Conservation (phyloP, 2,797 vertebrate genomes). For the Lophotriccus pileatus region DNA sequence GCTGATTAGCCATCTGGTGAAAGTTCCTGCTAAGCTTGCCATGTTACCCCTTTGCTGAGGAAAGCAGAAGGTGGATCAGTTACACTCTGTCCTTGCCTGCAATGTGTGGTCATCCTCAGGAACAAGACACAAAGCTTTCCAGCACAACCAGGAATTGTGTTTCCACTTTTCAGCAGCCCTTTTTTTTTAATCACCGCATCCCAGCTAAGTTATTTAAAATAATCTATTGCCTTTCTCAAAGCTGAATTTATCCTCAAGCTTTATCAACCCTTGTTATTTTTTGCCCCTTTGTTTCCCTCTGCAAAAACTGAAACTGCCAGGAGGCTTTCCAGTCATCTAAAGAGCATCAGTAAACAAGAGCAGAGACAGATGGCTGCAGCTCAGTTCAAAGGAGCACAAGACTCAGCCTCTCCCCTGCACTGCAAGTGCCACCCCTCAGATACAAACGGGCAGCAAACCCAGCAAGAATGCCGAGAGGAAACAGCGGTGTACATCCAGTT, state of each 20-base stretch:
- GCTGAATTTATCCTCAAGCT: not conserved
- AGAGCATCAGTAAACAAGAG: slow-evolving; percentile 58
- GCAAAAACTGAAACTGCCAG: slow-evolving; percentile 24
- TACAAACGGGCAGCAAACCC: not conserved
- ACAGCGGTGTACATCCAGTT: not conserved
- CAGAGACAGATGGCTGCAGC: slow-evolving; percentile 64
- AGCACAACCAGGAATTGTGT: not conserved
- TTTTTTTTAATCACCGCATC: not conserved
- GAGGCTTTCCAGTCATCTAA: slow-evolving; percentile 40
- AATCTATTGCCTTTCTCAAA: not conserved
- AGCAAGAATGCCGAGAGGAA: not conserved
- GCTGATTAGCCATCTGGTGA: slow-evolving; percentile 53
- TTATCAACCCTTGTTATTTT: not conserved
- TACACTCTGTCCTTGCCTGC: slow-evolving; percentile 33
- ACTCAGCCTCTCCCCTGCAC: not conserved
- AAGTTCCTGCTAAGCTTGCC: slow-evolving; percentile 40
- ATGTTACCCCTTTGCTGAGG: not conserved
- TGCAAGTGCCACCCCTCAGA: not conserved
- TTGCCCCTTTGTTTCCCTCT: slow-evolving; percentile 26
- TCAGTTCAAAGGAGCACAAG: slow-evolving; percentile 12
- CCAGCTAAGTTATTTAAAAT: not conserved
- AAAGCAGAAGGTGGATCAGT: slow-evolving; percentile 50
- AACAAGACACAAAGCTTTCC: not conserved
- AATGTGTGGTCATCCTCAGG: not conserved
- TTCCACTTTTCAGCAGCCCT: not conserved